Conservation (phyloP, 2,888 invertebrate genomes). For the Actias luna region DNA sequence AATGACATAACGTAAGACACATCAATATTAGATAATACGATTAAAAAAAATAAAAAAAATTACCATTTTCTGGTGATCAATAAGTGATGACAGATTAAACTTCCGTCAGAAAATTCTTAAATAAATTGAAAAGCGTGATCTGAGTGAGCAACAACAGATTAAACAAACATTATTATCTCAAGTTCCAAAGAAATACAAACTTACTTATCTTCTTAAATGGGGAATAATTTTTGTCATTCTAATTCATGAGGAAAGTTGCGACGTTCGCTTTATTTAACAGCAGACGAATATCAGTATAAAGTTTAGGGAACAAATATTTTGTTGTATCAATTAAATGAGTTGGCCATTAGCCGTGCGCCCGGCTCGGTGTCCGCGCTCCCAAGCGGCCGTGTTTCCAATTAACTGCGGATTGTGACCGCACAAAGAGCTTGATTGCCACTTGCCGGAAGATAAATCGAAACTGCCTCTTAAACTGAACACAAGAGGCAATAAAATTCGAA, state of each 20-base stretch:
- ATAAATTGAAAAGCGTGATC: too few species aligned
- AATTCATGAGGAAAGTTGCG: not conserved
- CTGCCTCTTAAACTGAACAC: conserved; percentile 11
- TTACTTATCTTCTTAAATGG: not conserved
- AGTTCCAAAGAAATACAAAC: not conserved
- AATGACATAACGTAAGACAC: too few species aligned
- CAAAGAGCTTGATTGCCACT: conserved; percentile 25
- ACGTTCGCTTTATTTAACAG: not conserved
- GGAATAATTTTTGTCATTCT: not conserved
- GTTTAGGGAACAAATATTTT: not conserved
- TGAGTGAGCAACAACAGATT: too few species aligned
- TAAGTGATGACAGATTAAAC: too few species aligned
- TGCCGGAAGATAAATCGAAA: conserved; percentile 8
- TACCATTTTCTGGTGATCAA: too few species aligned
- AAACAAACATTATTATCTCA: not conserved
- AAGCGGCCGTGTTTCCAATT: conserved; percentile 27
- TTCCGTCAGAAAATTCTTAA: too few species aligned
- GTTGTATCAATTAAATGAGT: conserved; percentile 25
- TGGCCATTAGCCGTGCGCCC: not conserved
- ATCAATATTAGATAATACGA: too few species aligned
- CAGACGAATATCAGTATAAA: not conserved
- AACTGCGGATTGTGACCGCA: conserved; percentile 31
- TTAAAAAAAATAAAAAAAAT: too few species aligned
- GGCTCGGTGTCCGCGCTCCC: conserved; percentile 1
- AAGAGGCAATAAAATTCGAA: conserved; percentile 5